Base-by-base conservation (phyloP, 2,113 vertebrate genomes). In the Rutilus rutilus region DNA sequence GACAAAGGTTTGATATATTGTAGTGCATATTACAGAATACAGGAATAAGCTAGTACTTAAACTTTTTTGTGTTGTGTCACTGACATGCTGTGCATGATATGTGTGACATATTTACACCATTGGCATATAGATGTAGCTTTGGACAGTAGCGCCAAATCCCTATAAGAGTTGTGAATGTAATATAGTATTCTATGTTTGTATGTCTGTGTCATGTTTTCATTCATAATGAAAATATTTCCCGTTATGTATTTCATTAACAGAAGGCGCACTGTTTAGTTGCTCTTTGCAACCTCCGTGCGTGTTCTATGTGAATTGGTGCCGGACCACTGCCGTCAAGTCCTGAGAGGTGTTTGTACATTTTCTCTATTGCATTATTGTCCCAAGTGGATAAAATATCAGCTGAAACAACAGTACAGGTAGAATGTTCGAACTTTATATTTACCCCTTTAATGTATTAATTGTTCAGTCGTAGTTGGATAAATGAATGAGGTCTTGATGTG, bases 1-100 rank as follows among this genome's bases (percentile, higher is more conserved):
- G 3, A 86, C 85, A 75, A 45, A 25, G 25, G 30, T 75, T 75
- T 75, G n/a, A 75, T 74, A 50, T 8, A 7, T 23, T 75, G n/a
- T 27, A 27, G 42, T 25, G 60, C 60, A 52, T 52, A 52, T 39
- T 10, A 69, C 65, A 74, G 2, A 45, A 45, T n/a, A 73, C 39
- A n/a, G 39, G 42, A 47, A 75, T 25, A 75, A 50, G 73, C 42
- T 75, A 75, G 73, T 4, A 75, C 39, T 42, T 36, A 67, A 36
- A 67, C 3, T 2, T 75, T 75, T 50, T 23, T 75, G 73, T 75
- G 71, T 74, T 7, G 39, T 45, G 73, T 75, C 73, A 75, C 73
- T 75, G n/a, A 27, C 73, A 75, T 75, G 73, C 73, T 75, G 73
- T 75, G 73, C 73, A 75, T 75, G 73, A 75, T 67, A 67, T 47